These are phyloP conservation scores for Eleginops maclovinus DNA, from an alignment of 2,113 vertebrate genomes.

Conservation along the genomic window DNA sequence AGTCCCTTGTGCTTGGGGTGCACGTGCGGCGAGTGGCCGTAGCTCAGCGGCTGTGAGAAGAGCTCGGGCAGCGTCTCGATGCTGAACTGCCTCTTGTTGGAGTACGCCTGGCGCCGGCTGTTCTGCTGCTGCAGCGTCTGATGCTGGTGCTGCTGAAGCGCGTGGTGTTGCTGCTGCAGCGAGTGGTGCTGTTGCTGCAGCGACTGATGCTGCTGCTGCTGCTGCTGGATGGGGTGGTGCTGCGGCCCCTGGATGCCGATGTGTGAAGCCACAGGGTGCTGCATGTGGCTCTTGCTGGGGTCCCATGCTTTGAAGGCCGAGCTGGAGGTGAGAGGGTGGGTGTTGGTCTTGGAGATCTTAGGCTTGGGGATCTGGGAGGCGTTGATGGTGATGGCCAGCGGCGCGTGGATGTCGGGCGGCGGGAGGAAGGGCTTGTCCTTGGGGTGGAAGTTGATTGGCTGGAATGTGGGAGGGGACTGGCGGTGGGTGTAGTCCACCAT, in stretches of 20 bases:
- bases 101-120: slow-evolving; percentile 82
- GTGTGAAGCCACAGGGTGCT: slow-evolving; percentile 74
- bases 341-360: slow-evolving; percentile 87
- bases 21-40: slow-evolving; percentile 79
- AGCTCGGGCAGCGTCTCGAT: slow-evolving; percentile 89
- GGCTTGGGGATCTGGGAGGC: slow-evolving; percentile 85
- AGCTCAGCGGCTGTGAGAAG: slow-evolving; percentile 85
- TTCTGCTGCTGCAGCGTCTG: slow-evolving; percentile 78
- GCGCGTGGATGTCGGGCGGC: slow-evolving; percentile 83
- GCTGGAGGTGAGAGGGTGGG: slow-evolving; percentile 82
- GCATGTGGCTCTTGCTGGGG: slow-evolving; percentile 80
- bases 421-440: slow-evolving; percentile 85
- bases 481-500: slow-evolving; percentile 82
- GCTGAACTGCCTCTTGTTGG: slow-evolving; percentile 87
- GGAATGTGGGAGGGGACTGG: slow-evolving; percentile 84
- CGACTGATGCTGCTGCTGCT: slow-evolving; percentile 60
- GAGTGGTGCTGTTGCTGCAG: slow-evolving; percentile 75
- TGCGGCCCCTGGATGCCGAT: slow-evolving; percentile 68
- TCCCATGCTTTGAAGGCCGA: slow-evolving; percentile 87
- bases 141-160: slow-evolving; percentile 57
- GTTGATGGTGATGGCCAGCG: slow-evolving; percentile 83
- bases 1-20: slow-evolving; percentile 88
- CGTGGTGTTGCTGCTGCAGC: slow-evolving; percentile 66
- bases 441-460: slow-evolving; percentile 82
- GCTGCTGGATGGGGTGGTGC: slow-evolving; percentile 80